Conservation (phyloP, 2,888 invertebrate species). For the Subacronicta megacephala region DNA sequence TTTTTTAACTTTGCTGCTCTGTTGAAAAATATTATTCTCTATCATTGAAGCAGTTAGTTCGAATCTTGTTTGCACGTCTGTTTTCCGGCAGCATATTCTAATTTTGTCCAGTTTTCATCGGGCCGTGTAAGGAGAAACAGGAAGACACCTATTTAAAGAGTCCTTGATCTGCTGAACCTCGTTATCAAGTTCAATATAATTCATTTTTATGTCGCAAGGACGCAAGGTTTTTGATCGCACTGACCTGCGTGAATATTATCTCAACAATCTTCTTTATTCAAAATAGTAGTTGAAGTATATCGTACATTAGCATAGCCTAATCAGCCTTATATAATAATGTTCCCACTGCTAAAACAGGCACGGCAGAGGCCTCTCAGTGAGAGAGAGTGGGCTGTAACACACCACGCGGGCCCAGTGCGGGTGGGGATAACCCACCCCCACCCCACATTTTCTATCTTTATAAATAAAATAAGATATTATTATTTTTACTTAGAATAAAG, state of each 20-base stretch:
- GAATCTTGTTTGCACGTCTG: conserved; percentile 50
- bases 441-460: too few relatives aligned
- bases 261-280: conserved; percentile 24
- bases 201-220: conserved; percentile 50
- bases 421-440: too few relatives aligned
- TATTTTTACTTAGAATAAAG: too few relatives aligned
- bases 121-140: conserved; percentile 80
- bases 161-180: conserved; percentile 71
- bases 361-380: too few relatives aligned
- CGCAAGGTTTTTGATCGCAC: conserved; percentile 33
- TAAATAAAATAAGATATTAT: too few relatives aligned
- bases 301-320: too few relatives aligned
- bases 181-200: conserved; percentile 69
- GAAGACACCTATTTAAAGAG: conserved; percentile 77
- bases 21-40: conserved; percentile 52
- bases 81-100: conserved; percentile 39
- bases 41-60: conserved; percentile 48
- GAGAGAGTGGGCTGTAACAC: too few relatives aligned
- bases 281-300: conserved; percentile 3
- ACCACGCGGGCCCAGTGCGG: too few relatives aligned
- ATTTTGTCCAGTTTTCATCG: conserved; percentile 66
- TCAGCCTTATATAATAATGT: too few relatives aligned
- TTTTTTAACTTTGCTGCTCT: conserved; percentile 28
- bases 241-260: conserved; percentile 26
- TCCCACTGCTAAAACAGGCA: too few relatives aligned